Evolutionary conservation across 2,797 vertebrate genomes (phyloP).

Genomic region (Threskiornis aethiopicus): DNA sequence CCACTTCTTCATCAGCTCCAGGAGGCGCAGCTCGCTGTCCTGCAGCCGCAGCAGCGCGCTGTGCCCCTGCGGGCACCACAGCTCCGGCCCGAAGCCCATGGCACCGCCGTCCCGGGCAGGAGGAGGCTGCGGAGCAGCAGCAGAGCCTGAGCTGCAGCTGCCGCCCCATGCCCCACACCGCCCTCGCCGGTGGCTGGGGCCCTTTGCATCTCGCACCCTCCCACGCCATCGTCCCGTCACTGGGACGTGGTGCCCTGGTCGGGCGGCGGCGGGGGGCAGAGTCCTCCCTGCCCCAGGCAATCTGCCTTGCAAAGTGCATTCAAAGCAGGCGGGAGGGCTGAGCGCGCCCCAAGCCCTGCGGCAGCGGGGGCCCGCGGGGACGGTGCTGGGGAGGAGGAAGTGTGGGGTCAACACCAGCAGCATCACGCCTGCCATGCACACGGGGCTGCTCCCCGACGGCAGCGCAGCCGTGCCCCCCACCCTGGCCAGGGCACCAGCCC

Average conservation of each 20-base stretch:
- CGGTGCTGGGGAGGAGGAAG: background rate
- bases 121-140: background rate
- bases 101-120: rapidly evolving
- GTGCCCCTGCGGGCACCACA: conserved; percentile 88
- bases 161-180: rapidly evolving
- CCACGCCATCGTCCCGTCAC: rapidly evolving
- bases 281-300: rapidly evolving
- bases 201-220: background rate
- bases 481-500: background rate
- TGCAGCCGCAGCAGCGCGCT: conserved; percentile 85
- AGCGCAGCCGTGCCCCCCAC: rapidly evolving
- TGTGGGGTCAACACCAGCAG: background rate
- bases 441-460: background rate
- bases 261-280: rapidly evolving
- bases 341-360: rapidly evolving
- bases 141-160: background rate
- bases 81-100: conserved; percentile 90
- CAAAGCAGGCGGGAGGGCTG: background rate
- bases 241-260: rapidly evolving
- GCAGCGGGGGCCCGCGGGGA: background rate
- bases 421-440: rapidly evolving
- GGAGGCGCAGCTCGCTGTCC: conserved; percentile 90
- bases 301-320: background rate
- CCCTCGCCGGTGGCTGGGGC: rapidly evolving
- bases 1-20: conserved; percentile 97